These are phyloP conservation scores for Characodon lateralis DNA, from an alignment of 2,797 vertebrate species.

Conservation along the genomic window DNA sequence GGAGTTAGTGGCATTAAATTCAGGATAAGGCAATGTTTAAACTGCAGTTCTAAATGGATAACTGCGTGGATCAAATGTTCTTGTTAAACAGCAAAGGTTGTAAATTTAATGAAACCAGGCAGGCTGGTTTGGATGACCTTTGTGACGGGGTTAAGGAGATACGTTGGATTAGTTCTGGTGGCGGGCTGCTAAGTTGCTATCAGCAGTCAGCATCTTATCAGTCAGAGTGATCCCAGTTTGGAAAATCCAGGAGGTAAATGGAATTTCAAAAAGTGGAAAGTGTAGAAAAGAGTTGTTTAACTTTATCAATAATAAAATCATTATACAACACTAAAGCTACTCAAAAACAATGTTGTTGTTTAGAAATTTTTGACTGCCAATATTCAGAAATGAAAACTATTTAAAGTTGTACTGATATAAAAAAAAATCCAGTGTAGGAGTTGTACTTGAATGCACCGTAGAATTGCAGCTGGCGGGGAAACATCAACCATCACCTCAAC, in stretches of 20 bases:
- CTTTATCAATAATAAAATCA: not conserved
- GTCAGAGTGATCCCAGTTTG: not conserved
- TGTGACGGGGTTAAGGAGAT: not conserved
- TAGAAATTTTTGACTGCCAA: not conserved
- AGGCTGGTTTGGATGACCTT: not conserved
- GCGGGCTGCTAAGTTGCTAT: not conserved
- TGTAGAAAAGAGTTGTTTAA: not conserved
- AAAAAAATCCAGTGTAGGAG: not conserved
- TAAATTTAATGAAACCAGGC: not conserved
- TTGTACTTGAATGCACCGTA: too few species aligned
- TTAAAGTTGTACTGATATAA: not conserved
- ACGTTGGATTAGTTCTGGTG: not conserved
- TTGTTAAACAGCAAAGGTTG: not conserved
- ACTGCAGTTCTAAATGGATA: not conserved
- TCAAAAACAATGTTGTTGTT: not conserved
- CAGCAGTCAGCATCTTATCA: not conserved
- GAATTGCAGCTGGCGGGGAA: too few species aligned
- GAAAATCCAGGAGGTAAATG: not conserved
- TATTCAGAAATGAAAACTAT: not conserved
- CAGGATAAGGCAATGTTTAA: not conserved
- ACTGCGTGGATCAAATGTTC: too few species aligned
- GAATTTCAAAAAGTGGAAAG: not conserved
- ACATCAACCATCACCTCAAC: too few species aligned
- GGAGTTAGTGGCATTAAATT: slow-evolving; percentile 1
- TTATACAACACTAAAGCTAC: not conserved